Evolutionary conservation across 2,888 invertebrate genomes (phyloP), one percentile per base, ranked within the genome.

Genomic region (Aphidius colemani): DNA sequence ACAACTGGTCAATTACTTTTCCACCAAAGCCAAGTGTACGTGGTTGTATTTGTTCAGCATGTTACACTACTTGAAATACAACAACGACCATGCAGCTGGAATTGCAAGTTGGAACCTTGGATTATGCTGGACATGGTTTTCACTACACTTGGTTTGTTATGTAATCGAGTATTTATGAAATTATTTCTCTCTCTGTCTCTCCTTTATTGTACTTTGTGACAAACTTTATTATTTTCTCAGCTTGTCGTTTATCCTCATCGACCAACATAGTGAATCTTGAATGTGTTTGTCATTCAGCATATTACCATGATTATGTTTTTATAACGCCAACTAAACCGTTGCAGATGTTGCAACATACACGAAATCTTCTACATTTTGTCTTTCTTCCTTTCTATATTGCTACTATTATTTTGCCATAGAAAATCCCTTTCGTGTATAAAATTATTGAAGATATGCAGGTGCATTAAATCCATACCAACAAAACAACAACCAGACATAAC

Each of bases 301-400:
- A 13, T 56, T 13, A 13, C 48, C 49, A 40, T 48, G n/a, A 44
- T 50, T 44, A 13, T 41, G 9, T 9, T 44, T 13, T 51, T 56
- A 41, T 48, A 18, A 18, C 2, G 1, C 48, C 59, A 39, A 59
- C 44, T 59, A 44, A 55, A 43, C 18, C 55, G 9, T 49, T 64
- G 64, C 64, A 64, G 60, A 56, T 64, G 60, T 60, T 46, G 64
- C 59, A 56, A 7, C 60, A 44, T 64, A 60, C 64, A 64, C 60
- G 59, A 13, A 44, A 13, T 43, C n/a, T 44, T 44, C 44, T 10
- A n/a, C n/a, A 18, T 18, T 18, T 18, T 18, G 13, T 9, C 53
- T 13, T 11, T 9, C 18, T 13, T 10, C n/a, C 6, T 7, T 18
- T 8, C 51, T 7, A 8, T 13, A 11, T 6, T 10, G 6, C 49